These are phyloP conservation scores for Armadillidium nasatum DNA, from an alignment of 1,140 invertebrate species.

Conservation along the genomic window DNA sequence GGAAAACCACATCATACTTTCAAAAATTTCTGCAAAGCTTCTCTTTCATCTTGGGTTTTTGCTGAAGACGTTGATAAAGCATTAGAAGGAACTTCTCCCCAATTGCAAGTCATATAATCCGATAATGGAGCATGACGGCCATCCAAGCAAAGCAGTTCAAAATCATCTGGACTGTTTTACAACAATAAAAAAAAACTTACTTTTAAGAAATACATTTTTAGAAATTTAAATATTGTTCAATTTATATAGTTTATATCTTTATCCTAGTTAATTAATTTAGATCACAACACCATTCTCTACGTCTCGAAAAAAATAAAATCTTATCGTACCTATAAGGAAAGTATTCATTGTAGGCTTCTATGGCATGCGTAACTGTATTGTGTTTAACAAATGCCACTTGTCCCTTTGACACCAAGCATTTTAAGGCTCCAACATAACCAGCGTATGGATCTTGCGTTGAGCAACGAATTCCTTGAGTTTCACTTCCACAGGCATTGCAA, in stretches of 20 bases:
- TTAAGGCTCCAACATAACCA: constrained; percentile 83
- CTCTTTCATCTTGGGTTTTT: constrained; percentile 57
- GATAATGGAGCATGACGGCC: constrained; percentile 64
- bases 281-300: no score
- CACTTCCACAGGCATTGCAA: constrained; percentile 75
- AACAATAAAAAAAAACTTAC: no score
- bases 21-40: constrained; percentile 55
- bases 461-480: constrained; percentile 69
- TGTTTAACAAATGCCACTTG: constrained; percentile 91
- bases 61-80: constrained; percentile 82
- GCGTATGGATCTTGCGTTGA: constrained; percentile 82
- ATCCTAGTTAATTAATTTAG: no score
- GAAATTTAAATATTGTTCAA: no score
- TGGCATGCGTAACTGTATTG: constrained; percentile 56
- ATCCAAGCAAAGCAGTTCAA: constrained; percentile 82
- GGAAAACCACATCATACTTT: constrained; percentile 40
- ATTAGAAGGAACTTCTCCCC: constrained; percentile 79
- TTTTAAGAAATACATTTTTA: no score
- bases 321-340: constrained; percentile 19
- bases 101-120: constrained; percentile 75
- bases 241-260: no score
- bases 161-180: constrained; percentile 55
- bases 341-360: neutral
- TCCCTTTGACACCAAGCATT: constrained; percentile 76
- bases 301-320: neutral